Base-by-base conservation (phyloP, 2,888 invertebrate species). In the Salticus scenicus region DNA sequence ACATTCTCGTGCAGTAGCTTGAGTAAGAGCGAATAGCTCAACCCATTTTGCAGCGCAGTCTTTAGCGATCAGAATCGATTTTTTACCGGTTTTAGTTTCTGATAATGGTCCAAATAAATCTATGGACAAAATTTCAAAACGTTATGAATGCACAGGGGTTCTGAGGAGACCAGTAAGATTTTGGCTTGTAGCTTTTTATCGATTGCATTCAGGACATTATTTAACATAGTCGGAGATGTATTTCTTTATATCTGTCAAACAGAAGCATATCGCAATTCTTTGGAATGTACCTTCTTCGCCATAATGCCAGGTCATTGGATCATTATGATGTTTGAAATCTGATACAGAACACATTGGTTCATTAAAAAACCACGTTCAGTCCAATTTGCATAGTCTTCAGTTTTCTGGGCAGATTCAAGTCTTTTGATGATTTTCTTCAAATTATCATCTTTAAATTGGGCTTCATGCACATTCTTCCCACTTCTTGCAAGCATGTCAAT, bases 241-340 rank as follows among this genome's bases (percentile, higher is more conserved):
- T 27, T 47, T 72, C 28, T 27, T n/a, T 84, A 87, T 88, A 1
- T 51, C 71, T 12, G 81, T 57, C 81, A 83, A 88, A 42, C 78
- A 88, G 24, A 66, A 88, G 20, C 72, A 7, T 24, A 5, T 20
- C 4, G 42, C 33, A 30, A 82, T 76, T 70, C 41, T 47, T 0
- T 83, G 12, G 30, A 57, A 85, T 7, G 77, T 83, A 28, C 57
- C 72, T 42, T 74, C 67, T 2, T 20, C 67, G n/a, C 81, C 87
- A 30, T 73, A 74, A 73, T 88, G 88, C 33, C 81, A 75, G 12
- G 76, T 51, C 0, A 66, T 67, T 14, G 87, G 82, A 0, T 47
- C 76, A 73, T 89, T 87, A 42, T 88, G 88, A 14, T 71, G 47
- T n/a, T 83, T 8, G 47, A 51, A n/a, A 30, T 8, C 5, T 69